Conservation (phyloP, 1,140 invertebrate species). For the Zaprionus ghesquierei region DNA sequence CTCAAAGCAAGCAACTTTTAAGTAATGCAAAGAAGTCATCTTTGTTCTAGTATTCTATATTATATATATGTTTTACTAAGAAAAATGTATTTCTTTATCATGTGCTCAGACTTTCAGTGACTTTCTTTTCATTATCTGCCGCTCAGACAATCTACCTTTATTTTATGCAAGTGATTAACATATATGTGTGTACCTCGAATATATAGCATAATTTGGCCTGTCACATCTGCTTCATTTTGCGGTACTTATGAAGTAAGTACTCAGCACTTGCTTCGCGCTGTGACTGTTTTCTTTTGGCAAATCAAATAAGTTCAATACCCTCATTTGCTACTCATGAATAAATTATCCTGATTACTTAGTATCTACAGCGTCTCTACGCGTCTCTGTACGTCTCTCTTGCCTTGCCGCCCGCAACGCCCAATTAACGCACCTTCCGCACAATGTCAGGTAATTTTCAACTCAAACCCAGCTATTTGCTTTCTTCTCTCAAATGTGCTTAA, state of each 20-base stretch:
- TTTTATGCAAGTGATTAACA: background rate
- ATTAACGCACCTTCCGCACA: conserved; percentile 41
- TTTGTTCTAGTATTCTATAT: background rate
- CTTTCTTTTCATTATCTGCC: background rate
- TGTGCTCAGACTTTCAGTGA: background rate
- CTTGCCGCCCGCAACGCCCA: conserved; percentile 24
- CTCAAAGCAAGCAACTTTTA: background rate
- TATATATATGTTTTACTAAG: background rate
- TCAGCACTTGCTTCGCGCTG: background rate
- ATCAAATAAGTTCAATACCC: conserved; percentile 42
- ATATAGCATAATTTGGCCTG: conserved; percentile 12
- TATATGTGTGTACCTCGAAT: background rate
- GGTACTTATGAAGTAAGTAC: no score
- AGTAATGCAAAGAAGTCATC: background rate
- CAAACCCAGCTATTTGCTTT: background rate
- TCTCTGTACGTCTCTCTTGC: no score
- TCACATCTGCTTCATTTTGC: conserved; percentile 7
- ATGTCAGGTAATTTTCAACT: conserved; percentile 54
- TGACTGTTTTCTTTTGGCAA: conserved; percentile 18
- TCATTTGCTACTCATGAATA: conserved; percentile 41
- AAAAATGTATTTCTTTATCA: background rate
- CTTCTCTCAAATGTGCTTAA: conserved; percentile 33
- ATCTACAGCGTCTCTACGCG: background rate
- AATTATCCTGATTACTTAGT: conserved; percentile 42
- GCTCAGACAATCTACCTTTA: background rate